Base-by-base conservation (phyloP, 2,888 invertebrate genomes). In the Meghimatium bilineatum region DNA sequence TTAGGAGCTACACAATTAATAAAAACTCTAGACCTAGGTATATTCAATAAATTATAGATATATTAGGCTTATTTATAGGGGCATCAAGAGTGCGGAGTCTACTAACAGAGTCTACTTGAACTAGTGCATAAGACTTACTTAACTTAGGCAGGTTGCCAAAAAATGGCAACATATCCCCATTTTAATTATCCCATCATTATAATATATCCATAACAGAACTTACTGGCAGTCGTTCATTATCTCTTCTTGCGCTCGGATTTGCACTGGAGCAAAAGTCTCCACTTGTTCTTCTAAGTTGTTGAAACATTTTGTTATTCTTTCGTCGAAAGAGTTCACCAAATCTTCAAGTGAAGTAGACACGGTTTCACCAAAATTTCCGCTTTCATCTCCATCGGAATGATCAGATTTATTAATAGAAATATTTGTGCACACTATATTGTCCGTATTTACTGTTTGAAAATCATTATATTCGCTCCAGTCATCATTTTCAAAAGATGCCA, bases 141-240 rank as follows among this genome's bases (percentile, higher is more conserved):
- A 56, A 23, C n/a, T 26, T 63, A 72, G 72, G 72, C 72, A 72
- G n/a, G 3, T 10, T 72, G 72, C 72, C 72, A 72, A 72, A 72
- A 72, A 44, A 44, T 72, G 72, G 72, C 12, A n/a, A 10, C n/a
- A 26, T n/a, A 6, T 44, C 29, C 72, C 26, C 44, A 72, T 49
- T n/a, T 44, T 44, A n/a, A 44, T 26, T 44, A 44, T 44, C 12
- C 26, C 1, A 72, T 72, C 36, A 44, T 8, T 44, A n/a, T n/a
- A 26, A 72, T 44, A 72, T 6, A 44, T 29, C 1, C n/a, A 66
- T 36, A 32, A 44, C 20, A 32, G 88, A 94, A 98, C 99, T 98
- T 95, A 99, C 99, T 99, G 99, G 96, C 98, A 99, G 95, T 99
- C 99, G 95, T 97, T 98, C 98, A 99, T 98, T 92, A 99, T 97